A percentile compares a stretch with the other conserved stretches of the same genome.
phyloP scores from a whole-genome alignment of 1,140 invertebrate species.

The Gryllus bimaculatus region DNA sequence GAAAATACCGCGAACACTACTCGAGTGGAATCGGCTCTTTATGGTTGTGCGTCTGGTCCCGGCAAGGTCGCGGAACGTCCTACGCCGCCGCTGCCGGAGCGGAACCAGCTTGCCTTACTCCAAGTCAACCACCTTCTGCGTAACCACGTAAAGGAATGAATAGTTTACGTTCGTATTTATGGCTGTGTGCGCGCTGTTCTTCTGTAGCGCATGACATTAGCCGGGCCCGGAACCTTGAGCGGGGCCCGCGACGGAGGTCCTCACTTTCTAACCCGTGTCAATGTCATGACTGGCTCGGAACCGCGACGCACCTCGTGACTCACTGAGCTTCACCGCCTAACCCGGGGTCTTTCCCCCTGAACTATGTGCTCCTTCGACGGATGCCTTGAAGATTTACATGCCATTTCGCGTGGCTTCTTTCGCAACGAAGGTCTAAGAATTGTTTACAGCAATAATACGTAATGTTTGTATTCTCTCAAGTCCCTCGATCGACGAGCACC shows the following conservation, averaged over 20 bases:
- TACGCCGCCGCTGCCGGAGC: too few species aligned
- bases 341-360: neutral
- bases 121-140: too few species aligned
- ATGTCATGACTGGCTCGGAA: neutral
- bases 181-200: neutral
- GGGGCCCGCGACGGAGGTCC: neutral
- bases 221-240: neutral
- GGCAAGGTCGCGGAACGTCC: too few species aligned
- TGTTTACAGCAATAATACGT: neutral
- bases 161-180: too few species aligned
- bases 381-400: constrained; percentile 1
- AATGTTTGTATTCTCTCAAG: neutral
- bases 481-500: too few species aligned
- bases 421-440: neutral
- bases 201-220: neutral
- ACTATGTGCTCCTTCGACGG: neutral
- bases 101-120: too few species aligned
- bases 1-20: too few species aligned
- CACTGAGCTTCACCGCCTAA: neutral
- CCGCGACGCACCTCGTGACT: neutral
- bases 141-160: too few species aligned
- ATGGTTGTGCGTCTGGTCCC: too few species aligned
- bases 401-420: neutral
- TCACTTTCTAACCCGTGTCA: constrained; percentile 3
- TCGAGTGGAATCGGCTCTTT: too few species aligned